Evolutionary conservation across 2,888 invertebrate species (phyloP).

Genomic region (Agonopterix subpropinquella): DNA sequence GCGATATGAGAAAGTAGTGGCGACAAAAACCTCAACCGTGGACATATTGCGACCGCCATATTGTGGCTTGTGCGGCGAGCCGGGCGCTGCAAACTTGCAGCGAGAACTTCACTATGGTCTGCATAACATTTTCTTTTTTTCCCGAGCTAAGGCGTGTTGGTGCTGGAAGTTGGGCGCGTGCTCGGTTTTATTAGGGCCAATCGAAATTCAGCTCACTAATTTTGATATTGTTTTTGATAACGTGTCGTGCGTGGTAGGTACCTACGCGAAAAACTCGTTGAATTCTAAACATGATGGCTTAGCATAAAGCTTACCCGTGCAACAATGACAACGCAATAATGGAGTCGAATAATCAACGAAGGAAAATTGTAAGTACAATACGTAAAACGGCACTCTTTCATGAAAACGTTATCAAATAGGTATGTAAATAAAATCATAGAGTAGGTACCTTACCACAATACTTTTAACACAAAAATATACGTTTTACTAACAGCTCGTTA

Average conservation of each 20-base stretch:
- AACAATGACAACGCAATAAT: too few species aligned
- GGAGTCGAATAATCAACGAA: too few species aligned
- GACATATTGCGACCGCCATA: constrained; percentile 65
- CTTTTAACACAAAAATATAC: too few species aligned
- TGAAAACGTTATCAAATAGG: too few species aligned
- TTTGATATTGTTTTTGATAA: constrained; percentile 19
- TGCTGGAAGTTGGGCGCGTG: constrained; percentile 32
- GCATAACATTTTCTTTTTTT: constrained; percentile 54
- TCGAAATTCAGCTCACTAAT: constrained; percentile 19
- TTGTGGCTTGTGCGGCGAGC: constrained; percentile 27
- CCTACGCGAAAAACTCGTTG: constrained; percentile 3
- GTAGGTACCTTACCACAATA: too few species aligned
- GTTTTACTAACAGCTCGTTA: too few species aligned
- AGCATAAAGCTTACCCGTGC: too few species aligned
- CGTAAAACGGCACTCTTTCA: too few species aligned
- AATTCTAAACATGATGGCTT: constrained; percentile 3
- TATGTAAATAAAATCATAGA: too few species aligned
- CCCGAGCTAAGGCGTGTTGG: constrained; percentile 16
- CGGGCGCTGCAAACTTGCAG: constrained; percentile 56
- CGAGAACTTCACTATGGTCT: constrained; percentile 44
- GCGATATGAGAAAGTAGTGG: constrained; percentile 63
- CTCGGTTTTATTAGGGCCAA: constrained; percentile 36
- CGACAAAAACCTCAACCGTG: constrained; percentile 60
- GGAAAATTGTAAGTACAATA: too few species aligned
- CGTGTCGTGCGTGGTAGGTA: constrained; percentile 8